phyloP scores from a whole-genome alignment of 2,797 vertebrate species.

The Pseudomugil tenellus region DNA sequence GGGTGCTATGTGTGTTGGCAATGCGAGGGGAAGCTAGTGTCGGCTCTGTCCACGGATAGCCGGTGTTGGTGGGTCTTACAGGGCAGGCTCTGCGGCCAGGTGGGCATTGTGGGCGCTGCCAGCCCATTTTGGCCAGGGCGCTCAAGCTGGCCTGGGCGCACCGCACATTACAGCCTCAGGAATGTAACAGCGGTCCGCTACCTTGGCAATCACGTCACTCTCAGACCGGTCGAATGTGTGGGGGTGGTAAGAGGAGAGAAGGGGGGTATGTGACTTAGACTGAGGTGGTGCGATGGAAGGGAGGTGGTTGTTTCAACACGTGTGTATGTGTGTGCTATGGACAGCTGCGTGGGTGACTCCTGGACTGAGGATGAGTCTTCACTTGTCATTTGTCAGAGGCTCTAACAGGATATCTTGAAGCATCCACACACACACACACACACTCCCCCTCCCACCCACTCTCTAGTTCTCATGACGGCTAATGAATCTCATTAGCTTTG shows the following conservation, averaged over 20 bases:
- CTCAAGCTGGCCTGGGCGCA: conserved; percentile 57
- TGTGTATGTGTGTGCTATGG: conserved; percentile 51
- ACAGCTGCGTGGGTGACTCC: conserved; percentile 71
- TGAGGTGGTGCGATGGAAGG: conserved; percentile 50
- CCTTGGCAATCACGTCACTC: conserved; percentile 79
- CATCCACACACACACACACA: conserved; percentile 46
- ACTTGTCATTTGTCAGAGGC: conserved; percentile 70
- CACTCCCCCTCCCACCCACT: conserved; percentile 64
- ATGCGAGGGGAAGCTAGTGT: conserved; percentile 38
- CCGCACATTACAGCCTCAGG: conserved; percentile 75
- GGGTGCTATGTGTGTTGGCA: conserved; percentile 37
- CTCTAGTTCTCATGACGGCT: conserved; percentile 74
- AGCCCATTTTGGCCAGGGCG: conserved; percentile 58
- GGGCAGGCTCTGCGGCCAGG: conserved; percentile 62
- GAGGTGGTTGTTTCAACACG: conserved; percentile 28
- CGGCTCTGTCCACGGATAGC: conserved; percentile 69
- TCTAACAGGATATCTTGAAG: conserved; percentile 67
- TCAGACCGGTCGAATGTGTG: conserved; percentile 66
- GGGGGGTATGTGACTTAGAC: conserved; percentile 31
- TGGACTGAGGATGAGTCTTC: conserved; percentile 68
- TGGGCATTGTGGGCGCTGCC: conserved; percentile 62
- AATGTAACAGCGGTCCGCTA: conserved; percentile 81
- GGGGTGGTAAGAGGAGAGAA: conserved; percentile 14
- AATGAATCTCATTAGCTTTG: conserved; percentile 78
- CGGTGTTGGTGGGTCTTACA: conserved; percentile 54